Evolutionary conservation across 2,113 vertebrate genomes (phyloP).

Genomic region (Anolis carolinensis): DNA sequence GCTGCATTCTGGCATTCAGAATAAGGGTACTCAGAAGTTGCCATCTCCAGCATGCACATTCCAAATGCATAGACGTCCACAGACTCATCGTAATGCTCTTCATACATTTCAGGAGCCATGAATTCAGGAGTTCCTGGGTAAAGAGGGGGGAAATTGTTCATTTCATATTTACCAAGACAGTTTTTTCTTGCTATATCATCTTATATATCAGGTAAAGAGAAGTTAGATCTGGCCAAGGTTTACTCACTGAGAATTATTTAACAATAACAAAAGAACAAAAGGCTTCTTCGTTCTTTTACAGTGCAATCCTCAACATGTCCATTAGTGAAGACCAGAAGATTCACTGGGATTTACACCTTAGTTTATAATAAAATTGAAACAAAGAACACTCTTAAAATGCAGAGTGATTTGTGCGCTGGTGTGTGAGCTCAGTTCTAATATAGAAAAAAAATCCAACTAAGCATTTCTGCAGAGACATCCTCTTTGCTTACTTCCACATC

Average conservation of each 20-base stretch:
- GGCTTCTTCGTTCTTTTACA: background rate
- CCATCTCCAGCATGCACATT: slow-evolving; percentile 97
- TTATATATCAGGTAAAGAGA: background rate
- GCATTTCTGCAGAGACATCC: background rate
- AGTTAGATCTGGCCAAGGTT: background rate
- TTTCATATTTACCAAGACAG: background rate
- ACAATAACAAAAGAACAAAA: background rate
- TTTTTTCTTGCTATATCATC: background rate
- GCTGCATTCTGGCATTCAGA: slow-evolving; percentile 94
- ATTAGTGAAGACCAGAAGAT: background rate
- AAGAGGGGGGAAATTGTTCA: background rate
- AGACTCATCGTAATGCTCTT: slow-evolving; percentile 93
- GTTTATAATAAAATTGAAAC: background rate
- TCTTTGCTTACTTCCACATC: background rate
- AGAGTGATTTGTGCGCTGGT: background rate
- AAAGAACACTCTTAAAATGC: background rate
- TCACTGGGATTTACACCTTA: background rate
- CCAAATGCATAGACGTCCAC: slow-evolving; percentile 95
- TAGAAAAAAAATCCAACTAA: background rate
- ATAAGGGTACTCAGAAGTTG: slow-evolving; percentile 93
- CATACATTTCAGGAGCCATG: slow-evolving; percentile 96
- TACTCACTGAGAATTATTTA: background rate
- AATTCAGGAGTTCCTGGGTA: slow-evolving; percentile 90
- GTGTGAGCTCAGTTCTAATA: background rate
- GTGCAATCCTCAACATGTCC: background rate